Conservation (phyloP, 2,113 vertebrate genomes). For the Pteropus alecto region DNA sequence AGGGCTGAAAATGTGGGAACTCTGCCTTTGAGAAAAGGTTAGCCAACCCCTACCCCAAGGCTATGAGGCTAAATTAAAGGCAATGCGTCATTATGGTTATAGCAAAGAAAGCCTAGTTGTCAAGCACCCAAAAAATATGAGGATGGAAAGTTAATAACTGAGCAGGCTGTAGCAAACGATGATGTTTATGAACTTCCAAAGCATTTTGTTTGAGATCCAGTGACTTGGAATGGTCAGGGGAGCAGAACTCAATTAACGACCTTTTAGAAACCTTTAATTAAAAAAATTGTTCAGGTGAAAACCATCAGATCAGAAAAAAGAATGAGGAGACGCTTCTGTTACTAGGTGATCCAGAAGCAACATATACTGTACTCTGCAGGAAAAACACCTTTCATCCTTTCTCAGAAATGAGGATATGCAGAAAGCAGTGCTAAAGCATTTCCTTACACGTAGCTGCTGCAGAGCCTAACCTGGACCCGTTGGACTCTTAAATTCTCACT, state of each 20-base stretch:
- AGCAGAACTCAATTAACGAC: slow-evolving; percentile 40
- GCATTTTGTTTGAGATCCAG: slow-evolving; percentile 32
- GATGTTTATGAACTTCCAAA: background rate
- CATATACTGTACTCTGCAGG: background rate
- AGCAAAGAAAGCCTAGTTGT: background rate
- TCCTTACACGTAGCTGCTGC: background rate
- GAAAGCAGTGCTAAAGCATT: background rate
- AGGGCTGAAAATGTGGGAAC: background rate
- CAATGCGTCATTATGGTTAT: background rate
- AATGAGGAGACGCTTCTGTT: slow-evolving; percentile 14
- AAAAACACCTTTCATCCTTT: slow-evolving; percentile 29
- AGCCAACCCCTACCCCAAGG: background rate
- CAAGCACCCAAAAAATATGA: slow-evolving; percentile 4
- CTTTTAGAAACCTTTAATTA: slow-evolving; percentile 1
- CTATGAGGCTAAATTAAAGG: background rate
- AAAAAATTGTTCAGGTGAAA: slow-evolving; percentile 44
- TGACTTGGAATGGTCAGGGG: slow-evolving; percentile 12
- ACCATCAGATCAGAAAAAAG: slow-evolving; percentile 28
- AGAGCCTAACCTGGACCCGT: background rate
- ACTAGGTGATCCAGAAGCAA: slow-evolving; percentile 36
- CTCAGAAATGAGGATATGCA: background rate
- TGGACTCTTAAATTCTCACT: background rate
- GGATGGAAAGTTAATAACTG: background rate
- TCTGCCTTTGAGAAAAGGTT: background rate
- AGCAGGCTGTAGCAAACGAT: background rate